Conservation (phyloP, 2,113 vertebrate species). For the Rhineura floridana region DNA sequence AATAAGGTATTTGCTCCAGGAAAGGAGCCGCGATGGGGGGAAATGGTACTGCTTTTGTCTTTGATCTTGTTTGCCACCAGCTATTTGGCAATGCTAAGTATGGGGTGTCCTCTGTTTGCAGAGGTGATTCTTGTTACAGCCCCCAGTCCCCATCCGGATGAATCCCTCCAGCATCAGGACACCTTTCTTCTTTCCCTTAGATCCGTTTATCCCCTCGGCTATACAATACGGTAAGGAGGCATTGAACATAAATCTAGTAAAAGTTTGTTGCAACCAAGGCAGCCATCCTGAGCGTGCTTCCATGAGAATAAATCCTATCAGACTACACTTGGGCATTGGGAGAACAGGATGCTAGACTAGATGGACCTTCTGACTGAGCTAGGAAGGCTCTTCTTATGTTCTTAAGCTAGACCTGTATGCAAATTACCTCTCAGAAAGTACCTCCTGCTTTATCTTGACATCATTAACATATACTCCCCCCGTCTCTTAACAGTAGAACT, state of each 20-base stretch:
- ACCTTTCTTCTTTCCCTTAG: not conserved
- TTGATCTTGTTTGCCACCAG: constrained; percentile 43
- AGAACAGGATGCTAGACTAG: too few relatives aligned
- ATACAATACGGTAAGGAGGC: too few relatives aligned
- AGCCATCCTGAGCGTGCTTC: not conserved
- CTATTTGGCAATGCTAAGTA: constrained; percentile 10
- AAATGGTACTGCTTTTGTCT: not conserved
- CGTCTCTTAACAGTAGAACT: too few relatives aligned
- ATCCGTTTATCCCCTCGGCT: not conserved
- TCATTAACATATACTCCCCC: too few relatives aligned
- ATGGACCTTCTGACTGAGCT: too few relatives aligned
- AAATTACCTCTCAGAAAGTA: too few relatives aligned
- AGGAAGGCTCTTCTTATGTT: too few relatives aligned
- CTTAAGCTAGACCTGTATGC: too few relatives aligned
- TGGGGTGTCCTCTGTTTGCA: not conserved
- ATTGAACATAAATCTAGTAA: not conserved
- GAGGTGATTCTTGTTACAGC: not conserved
- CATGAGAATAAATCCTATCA: not conserved
- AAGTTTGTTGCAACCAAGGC: not conserved
- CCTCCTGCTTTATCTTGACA: too few relatives aligned
- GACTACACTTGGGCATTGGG: not conserved
- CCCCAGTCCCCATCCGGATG: not conserved
- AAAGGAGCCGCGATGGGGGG: not conserved
- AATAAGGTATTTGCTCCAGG: constrained; percentile 18
- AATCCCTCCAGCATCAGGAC: not conserved